Evolutionary conservation across 53 echinoderm and acorn worm genomes (phyloP), one percentile per base, ranked within the genome.

Genomic region (Holothuria scabra): DNA sequence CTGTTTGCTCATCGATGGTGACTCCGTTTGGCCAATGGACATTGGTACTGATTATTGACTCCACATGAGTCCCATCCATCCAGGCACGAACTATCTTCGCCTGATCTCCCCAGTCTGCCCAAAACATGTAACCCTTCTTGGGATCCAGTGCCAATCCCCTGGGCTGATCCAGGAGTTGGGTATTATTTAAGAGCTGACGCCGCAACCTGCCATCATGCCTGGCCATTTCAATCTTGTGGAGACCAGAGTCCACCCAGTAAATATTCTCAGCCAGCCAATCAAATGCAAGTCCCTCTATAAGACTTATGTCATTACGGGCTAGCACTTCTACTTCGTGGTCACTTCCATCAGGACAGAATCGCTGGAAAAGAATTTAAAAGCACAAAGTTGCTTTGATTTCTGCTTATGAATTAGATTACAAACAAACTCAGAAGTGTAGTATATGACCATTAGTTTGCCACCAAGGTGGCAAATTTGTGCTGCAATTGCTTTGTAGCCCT

Each of bases 1-100:
- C 79, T 3, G 86, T 90, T 72, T 86, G 84, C 66, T 97, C 92
- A 56, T 97, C 97, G n/a, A 97, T 92, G 61, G 94, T 66, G 71
- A 97, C 89, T 2, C 97, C 97, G 63, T 97, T 97, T 0, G 97
- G 97, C 97, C 97, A 97, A 85, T 97, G 90, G 29, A 97, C 19
- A 24, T 90, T 88, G 5, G 61, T 76, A 25, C 22, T 59, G 23
- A 92, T 58, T 2, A 97, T 24, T 26, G 2, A 13, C 7, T 13
- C 24, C 1, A 56, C 31, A 70, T 92, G 79, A 1, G 12, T 49
- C 4, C 97, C 97, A 38, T 97, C 90, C 97, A 97, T 97, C 65
- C 87, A 67, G 23, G 90, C 94, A 0, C 84, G 56, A 14, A 85
- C 67, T 32, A 97, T 97, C 58, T 82, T 49, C 1, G 97, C 84